phyloP scores from a whole-genome alignment of 2,888 invertebrate genomes.

The Acanthacorydalis orientalis region DNA sequence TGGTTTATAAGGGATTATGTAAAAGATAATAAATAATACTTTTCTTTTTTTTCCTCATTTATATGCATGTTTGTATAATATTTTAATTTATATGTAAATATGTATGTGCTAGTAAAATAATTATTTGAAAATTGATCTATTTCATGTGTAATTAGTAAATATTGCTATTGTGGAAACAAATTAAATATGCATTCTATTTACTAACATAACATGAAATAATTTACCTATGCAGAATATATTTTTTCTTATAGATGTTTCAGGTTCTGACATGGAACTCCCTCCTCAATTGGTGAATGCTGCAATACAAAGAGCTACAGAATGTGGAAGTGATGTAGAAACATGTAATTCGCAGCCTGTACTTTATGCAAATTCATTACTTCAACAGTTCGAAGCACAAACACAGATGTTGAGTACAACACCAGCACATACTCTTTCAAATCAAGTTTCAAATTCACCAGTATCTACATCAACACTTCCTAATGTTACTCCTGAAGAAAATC shows the following conservation, averaged over 20 bases:
- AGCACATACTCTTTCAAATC: slow-evolving; percentile 14
- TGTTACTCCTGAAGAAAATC: not conserved
- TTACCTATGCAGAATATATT: slow-evolving; percentile 9
- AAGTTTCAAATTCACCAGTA: slow-evolving; percentile 14
- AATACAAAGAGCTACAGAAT: slow-evolving; percentile 56
- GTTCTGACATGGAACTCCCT: slow-evolving; percentile 59
- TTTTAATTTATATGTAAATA: no score
- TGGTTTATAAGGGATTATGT: no score
- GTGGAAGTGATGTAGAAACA: slow-evolving; percentile 55
- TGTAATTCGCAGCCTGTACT: slow-evolving; percentile 31
- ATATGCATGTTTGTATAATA: no score
- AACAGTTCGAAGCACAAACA: slow-evolving; percentile 68
- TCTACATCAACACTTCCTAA: not conserved
- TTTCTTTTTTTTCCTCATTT: not conserved
- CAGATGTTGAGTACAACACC: slow-evolving; percentile 41
- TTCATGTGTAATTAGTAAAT: no score
- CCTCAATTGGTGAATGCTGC: slow-evolving; percentile 59
- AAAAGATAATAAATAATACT: no score
- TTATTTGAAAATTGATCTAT: no score
- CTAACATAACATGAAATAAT: no score
- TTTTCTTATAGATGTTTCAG: slow-evolving; percentile 33
- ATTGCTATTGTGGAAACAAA: no score
- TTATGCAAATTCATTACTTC: slow-evolving; percentile 35
- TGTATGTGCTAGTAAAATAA: no score
- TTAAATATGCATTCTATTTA: no score